These are phyloP conservation scores for Eupsilia transversa DNA, from an alignment of 2,888 invertebrate species.

Conservation along the genomic window DNA sequence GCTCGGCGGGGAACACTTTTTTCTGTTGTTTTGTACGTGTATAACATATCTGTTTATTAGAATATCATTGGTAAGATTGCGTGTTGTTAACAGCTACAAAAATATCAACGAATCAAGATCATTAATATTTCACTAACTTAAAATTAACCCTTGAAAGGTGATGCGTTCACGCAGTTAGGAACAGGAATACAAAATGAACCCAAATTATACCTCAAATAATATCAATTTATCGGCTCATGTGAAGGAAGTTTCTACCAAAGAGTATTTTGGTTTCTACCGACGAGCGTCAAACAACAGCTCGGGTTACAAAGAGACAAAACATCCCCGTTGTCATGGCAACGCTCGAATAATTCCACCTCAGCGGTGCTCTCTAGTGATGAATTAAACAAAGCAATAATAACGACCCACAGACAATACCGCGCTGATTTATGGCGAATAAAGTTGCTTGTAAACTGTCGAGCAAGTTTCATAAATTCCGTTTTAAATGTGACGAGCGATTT, in stretches of 20 bases:
- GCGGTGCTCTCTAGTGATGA: constrained; percentile 37
- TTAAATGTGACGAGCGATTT: constrained; percentile 42
- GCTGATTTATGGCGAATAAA: constrained; percentile 58
- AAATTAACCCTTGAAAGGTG: constrained; percentile 1
- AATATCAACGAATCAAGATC: not conserved
- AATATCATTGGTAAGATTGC: too few species aligned
- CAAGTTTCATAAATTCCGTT: constrained; percentile 44
- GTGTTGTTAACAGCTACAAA: too few species aligned
- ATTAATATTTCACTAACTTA: constrained; percentile 5
- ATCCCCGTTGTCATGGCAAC: constrained; percentile 46
- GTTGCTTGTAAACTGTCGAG: constrained; percentile 45
- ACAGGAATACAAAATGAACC: constrained; percentile 1
- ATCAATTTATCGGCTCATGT: constrained; percentile 10
- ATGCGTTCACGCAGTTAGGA: not conserved
- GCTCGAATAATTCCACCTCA: constrained; percentile 27
- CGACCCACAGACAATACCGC: constrained; percentile 54
- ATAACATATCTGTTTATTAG: too few species aligned
- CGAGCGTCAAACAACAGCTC: constrained; percentile 19
- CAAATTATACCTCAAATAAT: constrained; percentile 25
- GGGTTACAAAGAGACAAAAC: constrained; percentile 46
- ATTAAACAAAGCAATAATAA: constrained; percentile 59
- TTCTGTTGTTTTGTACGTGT: too few species aligned
- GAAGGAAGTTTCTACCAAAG: too few species aligned
- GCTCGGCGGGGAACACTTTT: too few species aligned
- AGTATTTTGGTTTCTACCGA: not conserved